Base-by-base conservation (phyloP, 2,113 vertebrate species). In the Pelusios castaneus region DNA sequence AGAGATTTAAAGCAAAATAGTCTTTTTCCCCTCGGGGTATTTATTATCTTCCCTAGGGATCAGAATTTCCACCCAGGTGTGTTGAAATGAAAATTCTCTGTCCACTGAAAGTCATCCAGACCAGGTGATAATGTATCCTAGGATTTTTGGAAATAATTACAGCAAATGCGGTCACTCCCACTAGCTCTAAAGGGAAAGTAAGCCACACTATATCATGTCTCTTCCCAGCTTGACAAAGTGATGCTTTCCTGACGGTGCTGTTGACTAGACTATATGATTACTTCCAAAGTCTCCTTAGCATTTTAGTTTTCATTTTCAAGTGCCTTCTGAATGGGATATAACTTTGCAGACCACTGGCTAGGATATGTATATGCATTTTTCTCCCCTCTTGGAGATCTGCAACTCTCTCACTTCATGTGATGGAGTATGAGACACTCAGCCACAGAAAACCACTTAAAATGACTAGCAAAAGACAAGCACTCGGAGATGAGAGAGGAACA, bases 391-490 rank as follows among this genome's bases (percentile, higher is more conserved):
- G n/a, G 5, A 41, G n/a, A n/a, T 75, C 19, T 76, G 73, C 25
- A 45, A 13, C 41, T 45, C 41, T 76, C 3, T 45, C 73, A 45
- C 43, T 76, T 76, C 13, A 24, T 45, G 73, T 45, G 25, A 43
- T 22, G 27, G 45, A 45, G 16, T 12, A 0, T 0, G 2, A 82
- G 86, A 0, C 0, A 86, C 3, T 47, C 1, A 14, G 43, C 80
- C 34, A 0, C 87, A 52, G 77, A 81, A 87, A 49, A 22, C 25
- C 54, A 21, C 80, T 80, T 67, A 52, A 58, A 56, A 0, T 25
- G 87, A 73, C 43, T 17, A 63, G 56, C 52, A 83, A 38, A 78
- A 89, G 70, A 31, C 2, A 1, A 38, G 63, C 5, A 21, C n/a
- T 70, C 3, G 19, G 89, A 80, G 51, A 19, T 9, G 0, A 0